Base-by-base conservation (phyloP, 2,888 invertebrate genomes). In the Timandra comae region DNA sequence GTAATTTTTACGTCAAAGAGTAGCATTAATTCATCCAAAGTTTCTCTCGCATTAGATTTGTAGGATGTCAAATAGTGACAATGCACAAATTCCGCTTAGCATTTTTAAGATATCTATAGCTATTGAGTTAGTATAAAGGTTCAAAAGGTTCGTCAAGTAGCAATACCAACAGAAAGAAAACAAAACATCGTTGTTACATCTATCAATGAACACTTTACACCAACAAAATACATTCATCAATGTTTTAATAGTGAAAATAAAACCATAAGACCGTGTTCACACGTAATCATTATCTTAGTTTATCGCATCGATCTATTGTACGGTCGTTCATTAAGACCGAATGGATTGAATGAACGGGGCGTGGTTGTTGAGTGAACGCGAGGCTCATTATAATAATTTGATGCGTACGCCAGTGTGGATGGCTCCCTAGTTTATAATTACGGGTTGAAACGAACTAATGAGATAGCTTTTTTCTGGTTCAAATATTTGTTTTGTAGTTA, bases 361-460 rank as follows among this genome's bases (percentile, higher is more conserved):
- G 30, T 28, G 36, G 36, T 33, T 12, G 12, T 43, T 29, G 43
- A 16, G 16, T 16, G 16, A 16, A 16, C 25, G 29, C 10, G 20
- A 37, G 43, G 46, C 41, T 56, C 47, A 59, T 58, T 58, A 59
- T 57, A 56, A 58, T 62, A 61, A 63, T 63, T 63, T 62, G 49
- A 61, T 24, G 16, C 16, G 16, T 16, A 6, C 16, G 16, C 16
- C 6, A 6, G 16, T 16, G 16, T 16, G 16, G 6, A 16, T 6
- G 16, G 4, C n/a, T n/a, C 16, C 49, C 27, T 31, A 20, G 44
- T 33, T 30, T 30, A 27, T 7, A 25, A 24, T 27, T 21, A 25
- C 12, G 24, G 3, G 16, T 16, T 16, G 16, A 16, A 16, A 16
- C 4, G 16, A 3, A 3, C 6, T 16, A 16, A 16, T 16, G 16